Evolutionary conservation across 2,113 vertebrate species (phyloP).

Genomic region (Sphaerodactylus townsendi): DNA sequence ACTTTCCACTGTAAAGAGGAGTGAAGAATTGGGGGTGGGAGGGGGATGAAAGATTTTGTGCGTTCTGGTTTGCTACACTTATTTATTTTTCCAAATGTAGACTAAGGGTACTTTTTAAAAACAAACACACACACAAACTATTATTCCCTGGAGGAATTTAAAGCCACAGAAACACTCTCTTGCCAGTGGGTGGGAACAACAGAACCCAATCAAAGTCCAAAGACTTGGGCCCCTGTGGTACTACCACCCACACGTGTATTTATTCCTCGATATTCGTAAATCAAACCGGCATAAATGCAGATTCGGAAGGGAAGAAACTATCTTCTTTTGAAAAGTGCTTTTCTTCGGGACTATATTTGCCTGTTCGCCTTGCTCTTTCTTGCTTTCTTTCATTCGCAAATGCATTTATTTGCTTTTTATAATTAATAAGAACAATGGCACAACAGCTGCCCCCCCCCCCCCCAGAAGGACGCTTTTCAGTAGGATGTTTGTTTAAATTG

Average conservation of each 20-base stretch:
- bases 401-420: background rate
- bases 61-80: background rate
- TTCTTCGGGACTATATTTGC: background rate
- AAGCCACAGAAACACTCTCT: background rate
- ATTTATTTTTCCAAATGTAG: background rate
- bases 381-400: rapidly evolving
- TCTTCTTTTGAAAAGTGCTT: background rate
- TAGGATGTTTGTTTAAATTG: background rate
- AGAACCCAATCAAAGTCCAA: background rate
- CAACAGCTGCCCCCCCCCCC: background rate
- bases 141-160: background rate
- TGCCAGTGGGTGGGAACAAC: background rate
- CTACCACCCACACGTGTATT: background rate
- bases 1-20: background rate
- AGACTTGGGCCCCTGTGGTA: background rate
- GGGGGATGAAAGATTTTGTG: background rate
- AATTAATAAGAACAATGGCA: constrained; percentile 35
- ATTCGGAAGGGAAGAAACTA: background rate
- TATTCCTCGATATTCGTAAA: background rate
- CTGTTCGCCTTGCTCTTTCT: background rate
- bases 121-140: background rate
- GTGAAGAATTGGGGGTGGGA: background rate
- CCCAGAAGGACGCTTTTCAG: background rate
- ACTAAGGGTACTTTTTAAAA: background rate
- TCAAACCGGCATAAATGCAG: background rate